Base-by-base conservation (phyloP, 2,888 invertebrate species). In the Oscheius sp. region DNA sequence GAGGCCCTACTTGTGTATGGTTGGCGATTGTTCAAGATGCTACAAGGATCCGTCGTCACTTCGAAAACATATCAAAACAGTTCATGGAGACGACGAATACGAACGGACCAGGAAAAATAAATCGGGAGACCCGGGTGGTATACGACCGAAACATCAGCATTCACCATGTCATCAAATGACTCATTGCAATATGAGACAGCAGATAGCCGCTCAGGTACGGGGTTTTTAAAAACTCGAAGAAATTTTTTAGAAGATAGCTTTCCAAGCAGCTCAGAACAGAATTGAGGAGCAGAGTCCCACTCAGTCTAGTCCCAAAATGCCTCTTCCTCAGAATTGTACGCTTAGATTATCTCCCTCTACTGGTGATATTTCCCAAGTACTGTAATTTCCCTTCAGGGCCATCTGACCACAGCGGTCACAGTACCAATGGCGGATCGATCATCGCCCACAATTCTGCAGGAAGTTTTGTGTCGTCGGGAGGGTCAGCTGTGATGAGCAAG, bases 1-100 rank as follows among this genome's bases (percentile, higher is more conserved):
- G 97, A 99, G 99, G 94, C 98, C 98, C 0, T 99, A 99, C 88
- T 94, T 95, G 0, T 99, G 99, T 90, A 96, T 96, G 90, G 96
- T 96, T 0, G 94, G 94, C 0, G 96, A 95, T 0, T 99, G 99
- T 89, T 95, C 95, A 0, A 99, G 99, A 90, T 92, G 97, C 68
- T 99, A 99, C 89, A 99, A 99, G 0, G 99, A 99, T 89, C 99
- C 99, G 0, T 97, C 97, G 73, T 98, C 98, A 0, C 91, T 99
- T 35, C 91, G 99, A 21, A 99, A 99, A 89, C 99, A 99, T 88
- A 98, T 99, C 0, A 99, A 78, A 56, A 98, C 98, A 0, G 98
- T 98, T 0, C 99, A 99, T 87, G 99, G 99, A 0, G 94, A 97
- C 0, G 98, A 98, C 85, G 98, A 97, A 89, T 98, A 98, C 89